Evolutionary conservation across 2,888 invertebrate genomes (phyloP), one percentile per base, ranked within the genome.

Genomic region (Lithophane semibrunnea): DNA sequence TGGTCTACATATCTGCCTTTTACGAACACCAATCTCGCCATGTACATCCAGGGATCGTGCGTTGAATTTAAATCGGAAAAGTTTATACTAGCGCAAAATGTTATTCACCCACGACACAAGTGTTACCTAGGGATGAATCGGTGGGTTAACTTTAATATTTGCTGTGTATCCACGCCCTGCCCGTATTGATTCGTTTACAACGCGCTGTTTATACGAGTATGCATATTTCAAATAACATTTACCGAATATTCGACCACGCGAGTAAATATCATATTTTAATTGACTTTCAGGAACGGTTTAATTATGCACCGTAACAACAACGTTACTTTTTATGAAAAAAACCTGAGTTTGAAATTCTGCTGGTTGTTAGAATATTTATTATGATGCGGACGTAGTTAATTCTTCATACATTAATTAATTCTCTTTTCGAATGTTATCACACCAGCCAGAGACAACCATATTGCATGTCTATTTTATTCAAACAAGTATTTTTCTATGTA

Each of bases 51-150:
- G 18, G 24, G 60, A 49, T 42, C 74, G 68, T 68, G 86, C 49
- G 84, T 73, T 60, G 75, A 80, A 86, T 84, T 75, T 56, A 75
- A 86, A 86, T 86, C 49, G 52, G 54, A 42, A 73, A 83, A 85
- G 80, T 83, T 86, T 85, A 67, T 75, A 79, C 82, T 65, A 73
- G 61, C 60, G n/a, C 69, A 54, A 70, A 85, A 70, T 67, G 64
- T 58, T 86, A 73, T 73, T 70, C 79, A 85, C 61, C 47, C 80
- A 52, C 44, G 13, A 73, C 70, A n/a, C 63, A 64, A 86, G 86
- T 75, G 83, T 72, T 74, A 79, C 67, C 72, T 75, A 67, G 72
- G 75, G 71, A 74, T 71, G 64, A 73, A 75, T 73, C 16, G 21
- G n/a, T 18, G 52, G 83, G 61, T 63, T 68, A 74, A 73, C 58